Conservation (phyloP, 2,113 vertebrate genomes). For the Lipophrys pholis region DNA sequence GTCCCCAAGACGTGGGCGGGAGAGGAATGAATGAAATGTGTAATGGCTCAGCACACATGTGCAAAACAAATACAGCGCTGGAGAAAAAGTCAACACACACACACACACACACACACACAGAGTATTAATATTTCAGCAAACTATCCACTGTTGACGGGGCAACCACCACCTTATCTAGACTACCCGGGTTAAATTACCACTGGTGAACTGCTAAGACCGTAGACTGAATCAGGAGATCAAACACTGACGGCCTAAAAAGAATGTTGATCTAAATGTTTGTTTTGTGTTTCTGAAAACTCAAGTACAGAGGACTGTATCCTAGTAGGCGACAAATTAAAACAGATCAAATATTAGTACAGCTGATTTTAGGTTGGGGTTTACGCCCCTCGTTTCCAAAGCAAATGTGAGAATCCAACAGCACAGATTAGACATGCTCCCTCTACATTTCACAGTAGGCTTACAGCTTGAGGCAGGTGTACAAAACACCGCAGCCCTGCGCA, state of each 20-base stretch:
- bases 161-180: slow-evolving; percentile 80
- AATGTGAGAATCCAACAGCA: no score
- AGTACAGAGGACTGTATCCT: no score
- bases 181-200: slow-evolving; percentile 74
- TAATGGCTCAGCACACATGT: slow-evolving; percentile 31
- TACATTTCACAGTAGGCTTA: slow-evolving; percentile 53
- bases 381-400: no score
- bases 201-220: slow-evolving; percentile 31
- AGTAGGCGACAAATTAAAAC: no score
- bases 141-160: slow-evolving; percentile 74
- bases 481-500: neutral
- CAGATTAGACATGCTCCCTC: slow-evolving; percentile 24
- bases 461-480: slow-evolving; percentile 37
- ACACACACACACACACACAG: slow-evolving; percentile 3
- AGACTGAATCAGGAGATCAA: slow-evolving; percentile 63
- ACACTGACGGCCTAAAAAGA: no score
- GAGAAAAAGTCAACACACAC: slow-evolving; percentile 52
- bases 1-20: slow-evolving; percentile 11
- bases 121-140: slow-evolving; percentile 83
- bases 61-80: slow-evolving; percentile 58
- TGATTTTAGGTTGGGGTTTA: no score
- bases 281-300: no score
- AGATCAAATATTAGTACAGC: no score
- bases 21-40: slow-evolving; percentile 51
- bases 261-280: no score